Base-by-base conservation (phyloP, 1,140 invertebrate species). In the Portunus trituberculatus region DNA sequence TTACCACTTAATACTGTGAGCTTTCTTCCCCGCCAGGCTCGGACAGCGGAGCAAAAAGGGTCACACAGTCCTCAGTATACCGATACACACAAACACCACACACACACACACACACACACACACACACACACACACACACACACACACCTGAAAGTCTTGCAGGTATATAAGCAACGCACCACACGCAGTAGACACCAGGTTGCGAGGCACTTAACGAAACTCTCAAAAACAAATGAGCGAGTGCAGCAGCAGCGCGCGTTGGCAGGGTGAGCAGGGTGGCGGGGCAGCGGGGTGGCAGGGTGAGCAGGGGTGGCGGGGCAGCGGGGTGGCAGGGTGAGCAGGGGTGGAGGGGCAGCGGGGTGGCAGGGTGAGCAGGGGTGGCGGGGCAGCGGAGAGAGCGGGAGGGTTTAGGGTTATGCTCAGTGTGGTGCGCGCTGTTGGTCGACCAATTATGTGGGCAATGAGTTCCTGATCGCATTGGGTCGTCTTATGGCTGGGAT, bases 61-160 rank as follows among this genome's bases (percentile, higher is more conserved):
- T 76, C n/a, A n/a, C 20, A n/a, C 67, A 7, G 25, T 76, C 67
- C 12, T 76, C 8, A 76, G 20, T 25, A 76, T 10, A 59, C 52
- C 52, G 16, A 59, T 10, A 59, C 52, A 59, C 52, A 59, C 52
- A 59, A 2, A 59, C 52, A 59, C 52, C 52, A 59, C 52, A 59
- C 52, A 59, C 52, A 59, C 52, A 59, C 83, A 86, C 83, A 86
- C 83, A 28, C 83, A 86, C 83, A 28, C 83, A 86, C 83, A 86
- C 83, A 86, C 83, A 86, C 83, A 86, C 83, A 86, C 83, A 86
- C 83, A 86, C 83, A 86, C 83, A 86, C 83, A 86, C 83, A 39
- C 83, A 86, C 83, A 39, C 83, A 86, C 12, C 28, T 31, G 28
- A 16, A 25, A 6, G 83, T 20, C 14, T 12, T 29, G 28, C 83